Conservation (phyloP, 2,797 vertebrate genomes). For the Falco concolor region DNA sequence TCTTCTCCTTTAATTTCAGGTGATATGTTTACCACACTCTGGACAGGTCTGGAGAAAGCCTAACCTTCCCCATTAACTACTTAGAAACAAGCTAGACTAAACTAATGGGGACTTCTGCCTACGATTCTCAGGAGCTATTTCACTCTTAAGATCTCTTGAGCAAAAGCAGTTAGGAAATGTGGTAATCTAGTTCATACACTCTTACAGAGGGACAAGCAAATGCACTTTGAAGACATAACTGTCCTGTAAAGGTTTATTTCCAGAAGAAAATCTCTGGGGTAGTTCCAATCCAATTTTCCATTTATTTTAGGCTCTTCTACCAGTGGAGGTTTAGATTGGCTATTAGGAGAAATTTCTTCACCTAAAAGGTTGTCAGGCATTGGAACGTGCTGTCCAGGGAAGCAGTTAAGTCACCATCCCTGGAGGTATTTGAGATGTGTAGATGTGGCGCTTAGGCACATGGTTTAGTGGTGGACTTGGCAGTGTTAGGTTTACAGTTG, state of each 20-base stretch:
- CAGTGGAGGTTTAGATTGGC: not conserved
- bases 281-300: not conserved
- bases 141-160: not conserved
- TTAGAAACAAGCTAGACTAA: not conserved
- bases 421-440: not conserved
- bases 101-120: not conserved
- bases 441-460: not conserved
- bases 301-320: not conserved
- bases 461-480: not conserved
- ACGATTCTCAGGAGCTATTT: not conserved
- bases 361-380: not conserved
- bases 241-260: not conserved
- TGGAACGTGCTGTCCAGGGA: not conserved
- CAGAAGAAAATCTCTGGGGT: not conserved
- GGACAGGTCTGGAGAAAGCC: not conserved
- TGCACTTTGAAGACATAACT: not conserved
- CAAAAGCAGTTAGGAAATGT: not conserved
- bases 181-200: not conserved
- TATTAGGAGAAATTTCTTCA: not conserved
- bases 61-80: not conserved
- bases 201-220: not conserved
- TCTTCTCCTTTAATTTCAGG: constrained; percentile 8
- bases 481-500: not conserved
- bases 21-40: not conserved
- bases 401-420: not conserved